Conservation (phyloP, 2,113 vertebrate genomes). For the Nannobrachium achirus region DNA sequence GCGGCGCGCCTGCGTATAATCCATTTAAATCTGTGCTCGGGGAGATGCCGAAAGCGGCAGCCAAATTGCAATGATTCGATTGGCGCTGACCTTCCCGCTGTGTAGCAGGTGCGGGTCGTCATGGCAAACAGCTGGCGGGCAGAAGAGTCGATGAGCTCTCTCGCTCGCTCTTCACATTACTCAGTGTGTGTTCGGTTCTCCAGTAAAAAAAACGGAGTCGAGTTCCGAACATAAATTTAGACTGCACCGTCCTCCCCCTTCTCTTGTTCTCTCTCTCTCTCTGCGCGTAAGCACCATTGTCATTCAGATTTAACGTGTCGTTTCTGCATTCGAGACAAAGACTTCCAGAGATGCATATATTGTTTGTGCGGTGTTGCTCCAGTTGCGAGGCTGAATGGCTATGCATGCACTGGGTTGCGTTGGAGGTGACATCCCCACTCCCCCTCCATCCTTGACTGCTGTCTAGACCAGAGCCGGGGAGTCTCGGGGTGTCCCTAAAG, state of each 20-base stretch:
- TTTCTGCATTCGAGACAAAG: too few relatives aligned
- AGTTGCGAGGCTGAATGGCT: constrained; percentile 17
- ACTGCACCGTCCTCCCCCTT: not conserved
- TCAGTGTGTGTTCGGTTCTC: too few relatives aligned
- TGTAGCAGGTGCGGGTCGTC: constrained; percentile 57
- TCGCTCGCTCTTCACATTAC: not conserved
- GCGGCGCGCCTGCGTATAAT: constrained; percentile 39
- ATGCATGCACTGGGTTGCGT: constrained; percentile 11
- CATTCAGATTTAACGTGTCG: not conserved
- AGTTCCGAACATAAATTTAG: too few relatives aligned
- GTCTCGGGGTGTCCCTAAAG: constrained; percentile 51
- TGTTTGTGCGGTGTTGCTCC: constrained; percentile 33
- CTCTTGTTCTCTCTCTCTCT: constrained; percentile 1
- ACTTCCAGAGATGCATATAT: constrained; percentile 10
- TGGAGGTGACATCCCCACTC: constrained; percentile 49
- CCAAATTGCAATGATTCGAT: constrained; percentile 53
- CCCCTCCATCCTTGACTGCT: constrained; percentile 28
- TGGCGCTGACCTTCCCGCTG: constrained; percentile 53
- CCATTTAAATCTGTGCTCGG: constrained; percentile 39
- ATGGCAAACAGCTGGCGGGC: constrained; percentile 55
- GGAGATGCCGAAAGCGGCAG: constrained; percentile 37
- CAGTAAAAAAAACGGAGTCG: too few relatives aligned
- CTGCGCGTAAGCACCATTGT: not conserved
- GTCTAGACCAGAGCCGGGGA: constrained; percentile 51
- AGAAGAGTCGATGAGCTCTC: constrained; percentile 1